Percentiles rank a stretch among this genome's conserved stretches.
These are phyloP conservation scores for Liodrosophila aerea DNA, from an alignment of 2,888 invertebrate genomes.

Conservation along the genomic window DNA sequence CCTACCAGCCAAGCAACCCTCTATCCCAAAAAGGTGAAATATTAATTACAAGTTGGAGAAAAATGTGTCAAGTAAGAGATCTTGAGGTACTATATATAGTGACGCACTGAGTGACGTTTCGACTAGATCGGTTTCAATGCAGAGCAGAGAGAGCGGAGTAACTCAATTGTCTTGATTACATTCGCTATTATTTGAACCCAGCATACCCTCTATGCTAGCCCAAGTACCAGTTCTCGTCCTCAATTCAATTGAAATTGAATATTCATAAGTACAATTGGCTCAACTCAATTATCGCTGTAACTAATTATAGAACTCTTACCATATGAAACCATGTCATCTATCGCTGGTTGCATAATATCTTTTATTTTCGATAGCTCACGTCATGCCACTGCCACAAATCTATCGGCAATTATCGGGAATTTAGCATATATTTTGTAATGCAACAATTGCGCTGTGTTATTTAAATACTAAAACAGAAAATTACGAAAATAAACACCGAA, in stretches of 20 bases:
- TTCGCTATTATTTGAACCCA: too few relatives aligned
- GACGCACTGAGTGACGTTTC: too few relatives aligned
- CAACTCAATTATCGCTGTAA: slow-evolving; percentile 55
- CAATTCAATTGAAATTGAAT: slow-evolving; percentile 25
- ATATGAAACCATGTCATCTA: slow-evolving; percentile 46
- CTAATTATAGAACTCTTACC: slow-evolving; percentile 52
- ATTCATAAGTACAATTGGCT: slow-evolving; percentile 48
- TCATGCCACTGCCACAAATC: slow-evolving; percentile 38
- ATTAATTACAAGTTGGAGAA: slow-evolving; percentile 49
- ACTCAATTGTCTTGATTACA: too few relatives aligned
- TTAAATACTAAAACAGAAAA: slow-evolving; percentile 39
- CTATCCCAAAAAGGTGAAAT: slow-evolving; percentile 40
- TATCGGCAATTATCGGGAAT: slow-evolving; percentile 47
- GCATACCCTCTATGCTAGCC: too few relatives aligned
- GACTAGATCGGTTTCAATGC: too few relatives aligned
- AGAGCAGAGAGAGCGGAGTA: too few relatives aligned
- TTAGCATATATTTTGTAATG: slow-evolving; percentile 42
- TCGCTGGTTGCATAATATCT: slow-evolving; percentile 51
- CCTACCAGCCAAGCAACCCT: too few relatives aligned
- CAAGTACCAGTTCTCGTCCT: not conserved
- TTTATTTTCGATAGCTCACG: slow-evolving; percentile 13
- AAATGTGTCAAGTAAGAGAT: not conserved
- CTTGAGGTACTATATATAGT: too few relatives aligned
- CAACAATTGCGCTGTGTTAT: slow-evolving; percentile 51
- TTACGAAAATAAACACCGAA: slow-evolving; percentile 32